phyloP scores from a whole-genome alignment of 2,113 vertebrate species.

The Tragelaphus imberbis region DNA sequence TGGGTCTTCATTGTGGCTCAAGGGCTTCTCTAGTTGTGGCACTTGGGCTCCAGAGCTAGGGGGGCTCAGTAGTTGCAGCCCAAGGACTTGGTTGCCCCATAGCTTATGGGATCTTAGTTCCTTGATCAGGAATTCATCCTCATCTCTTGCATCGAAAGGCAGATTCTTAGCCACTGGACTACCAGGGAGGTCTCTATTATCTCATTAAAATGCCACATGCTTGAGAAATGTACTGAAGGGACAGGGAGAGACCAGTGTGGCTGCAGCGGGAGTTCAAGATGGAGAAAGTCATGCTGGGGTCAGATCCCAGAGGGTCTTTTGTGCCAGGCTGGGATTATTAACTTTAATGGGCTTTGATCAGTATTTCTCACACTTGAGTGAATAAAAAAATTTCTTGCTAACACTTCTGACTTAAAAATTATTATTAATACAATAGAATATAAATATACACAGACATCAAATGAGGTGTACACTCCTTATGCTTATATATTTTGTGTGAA shows the following conservation, averaged over 20 bases:
- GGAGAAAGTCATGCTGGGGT: background rate
- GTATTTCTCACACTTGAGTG: background rate
- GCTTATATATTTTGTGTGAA: background rate
- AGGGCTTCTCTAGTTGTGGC: background rate
- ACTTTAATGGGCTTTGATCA: background rate
- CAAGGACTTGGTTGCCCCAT: background rate
- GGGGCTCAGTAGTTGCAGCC: background rate
- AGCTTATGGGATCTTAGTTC: background rate
- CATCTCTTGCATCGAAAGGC: background rate
- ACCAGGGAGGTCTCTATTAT: background rate
- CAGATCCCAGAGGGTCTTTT: background rate
- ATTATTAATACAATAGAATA: background rate
- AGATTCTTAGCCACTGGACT: background rate
- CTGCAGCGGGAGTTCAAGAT: background rate
- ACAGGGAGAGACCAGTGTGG: background rate
- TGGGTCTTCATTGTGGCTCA: background rate
- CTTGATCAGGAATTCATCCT: background rate
- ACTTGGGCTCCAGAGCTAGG: background rate
- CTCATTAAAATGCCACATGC: background rate
- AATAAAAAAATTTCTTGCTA: background rate
- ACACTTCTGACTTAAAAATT: slow-evolving; percentile 11
- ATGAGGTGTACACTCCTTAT: background rate
- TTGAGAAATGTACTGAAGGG: background rate
- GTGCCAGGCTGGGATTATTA: background rate
- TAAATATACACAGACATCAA: background rate